A percentile compares a stretch with the other conserved stretches of the same genome.
These are phyloP conservation scores for Pseudomyrmex concolor DNA, from an alignment of 1,140 invertebrate species.

Conservation along the genomic window DNA sequence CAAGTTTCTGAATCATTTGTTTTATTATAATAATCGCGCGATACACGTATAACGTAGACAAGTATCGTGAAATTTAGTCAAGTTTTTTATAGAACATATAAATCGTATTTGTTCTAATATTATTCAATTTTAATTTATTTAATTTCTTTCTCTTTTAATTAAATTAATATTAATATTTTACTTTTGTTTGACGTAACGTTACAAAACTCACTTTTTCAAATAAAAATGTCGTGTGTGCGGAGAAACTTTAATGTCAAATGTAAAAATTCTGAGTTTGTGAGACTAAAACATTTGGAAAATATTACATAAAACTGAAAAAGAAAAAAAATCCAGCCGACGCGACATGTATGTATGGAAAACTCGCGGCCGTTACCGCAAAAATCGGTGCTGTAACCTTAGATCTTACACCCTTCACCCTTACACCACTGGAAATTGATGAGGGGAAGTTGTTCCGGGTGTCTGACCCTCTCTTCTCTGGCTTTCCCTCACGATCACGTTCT, in stretches of 20 bases:
- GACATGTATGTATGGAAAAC: not conserved
- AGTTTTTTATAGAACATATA: no score
- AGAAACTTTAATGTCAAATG: not conserved
- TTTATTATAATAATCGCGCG: no score
- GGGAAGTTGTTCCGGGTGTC: conserved; percentile 72
- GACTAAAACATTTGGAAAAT: conserved; percentile 23
- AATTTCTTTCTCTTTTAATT: no score
- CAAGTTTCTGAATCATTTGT: no score
- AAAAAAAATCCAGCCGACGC: not conserved
- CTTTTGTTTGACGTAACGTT: not conserved
- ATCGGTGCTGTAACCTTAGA: conserved; percentile 13
- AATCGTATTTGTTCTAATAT: no score
- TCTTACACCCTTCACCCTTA: not conserved
- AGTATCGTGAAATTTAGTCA: no score
- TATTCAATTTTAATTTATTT: no score
- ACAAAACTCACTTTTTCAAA: not conserved
- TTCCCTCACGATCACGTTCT: conserved; percentile 51
- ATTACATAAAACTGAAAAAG: conserved; percentile 10
- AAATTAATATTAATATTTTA: not conserved
- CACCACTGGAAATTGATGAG: conserved; percentile 42
- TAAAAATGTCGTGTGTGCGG: no score
- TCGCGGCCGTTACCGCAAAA: conserved; percentile 35
- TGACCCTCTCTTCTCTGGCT: conserved; percentile 20
- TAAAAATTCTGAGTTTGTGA: not conserved
- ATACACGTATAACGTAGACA: no score